These are phyloP conservation scores for Drosophila triauraria DNA, from an alignment of 1,140 invertebrate genomes.

Conservation along the genomic window DNA sequence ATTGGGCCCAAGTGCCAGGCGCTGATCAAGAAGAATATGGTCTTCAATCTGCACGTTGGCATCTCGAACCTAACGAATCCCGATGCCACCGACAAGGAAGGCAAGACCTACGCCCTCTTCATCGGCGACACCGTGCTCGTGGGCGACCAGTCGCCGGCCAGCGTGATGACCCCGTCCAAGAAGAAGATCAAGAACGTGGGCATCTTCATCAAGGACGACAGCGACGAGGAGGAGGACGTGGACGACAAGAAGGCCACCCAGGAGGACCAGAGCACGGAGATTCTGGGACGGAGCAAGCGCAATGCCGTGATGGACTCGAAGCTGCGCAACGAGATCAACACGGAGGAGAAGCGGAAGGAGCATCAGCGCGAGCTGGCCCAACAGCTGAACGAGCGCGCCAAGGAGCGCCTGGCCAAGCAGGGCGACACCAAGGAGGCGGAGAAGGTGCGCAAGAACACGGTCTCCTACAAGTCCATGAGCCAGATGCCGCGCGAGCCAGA, in stretches of 20 bases:
- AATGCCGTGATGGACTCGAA: slow-evolving; percentile 98
- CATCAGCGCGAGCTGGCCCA: slow-evolving; percentile 98
- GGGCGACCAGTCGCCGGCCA: slow-evolving; percentile 93
- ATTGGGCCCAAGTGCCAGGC: slow-evolving; percentile 95
- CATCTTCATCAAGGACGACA: slow-evolving; percentile 97
- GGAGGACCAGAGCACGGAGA: slow-evolving; percentile 88
- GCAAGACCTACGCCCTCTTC: slow-evolving; percentile 97
- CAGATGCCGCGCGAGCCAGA: slow-evolving; percentile 97
- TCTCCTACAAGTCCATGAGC: slow-evolving; percentile 97
- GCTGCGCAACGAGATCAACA: slow-evolving; percentile 96
- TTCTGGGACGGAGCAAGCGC: slow-evolving; percentile 92
- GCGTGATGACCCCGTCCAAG: slow-evolving; percentile 95
- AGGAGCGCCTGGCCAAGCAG: slow-evolving; percentile 95
- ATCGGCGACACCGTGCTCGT: slow-evolving; percentile 98
- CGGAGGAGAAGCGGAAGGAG: slow-evolving; percentile 98
- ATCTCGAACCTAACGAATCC: slow-evolving; percentile 95
- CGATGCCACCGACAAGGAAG: slow-evolving; percentile 92
- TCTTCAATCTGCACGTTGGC: slow-evolving; percentile 98
- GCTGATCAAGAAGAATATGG: slow-evolving; percentile 96
- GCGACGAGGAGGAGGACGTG: slow-evolving; percentile 93
- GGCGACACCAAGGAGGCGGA: slow-evolving; percentile 94
- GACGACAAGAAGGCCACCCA: slow-evolving; percentile 87
- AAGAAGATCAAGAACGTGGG: slow-evolving; percentile 98
- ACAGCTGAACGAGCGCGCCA: slow-evolving; percentile 96
- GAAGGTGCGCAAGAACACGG: slow-evolving; percentile 96